Conservation (phyloP, 1,140 invertebrate species). For the Drosophila eugracilis region DNA sequence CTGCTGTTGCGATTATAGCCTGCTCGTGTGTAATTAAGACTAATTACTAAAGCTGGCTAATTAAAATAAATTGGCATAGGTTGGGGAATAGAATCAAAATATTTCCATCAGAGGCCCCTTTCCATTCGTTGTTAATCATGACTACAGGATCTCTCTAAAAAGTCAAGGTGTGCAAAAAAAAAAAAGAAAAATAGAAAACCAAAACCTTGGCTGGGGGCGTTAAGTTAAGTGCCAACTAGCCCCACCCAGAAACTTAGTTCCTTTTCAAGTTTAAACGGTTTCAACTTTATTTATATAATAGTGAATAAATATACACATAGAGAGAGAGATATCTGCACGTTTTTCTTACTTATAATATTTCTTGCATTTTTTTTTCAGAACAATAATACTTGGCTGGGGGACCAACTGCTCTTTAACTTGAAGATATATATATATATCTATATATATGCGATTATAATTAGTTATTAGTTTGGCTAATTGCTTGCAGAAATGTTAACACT, state of each 20-base stretch:
- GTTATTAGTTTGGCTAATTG: conserved; percentile 48
- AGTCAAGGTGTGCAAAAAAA: conserved; percentile 15
- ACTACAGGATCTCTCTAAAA: conserved; percentile 38
- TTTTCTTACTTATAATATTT: conserved; percentile 14
- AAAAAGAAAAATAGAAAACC: background rate
- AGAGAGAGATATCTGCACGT: conserved; percentile 25
- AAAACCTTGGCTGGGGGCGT: conserved; percentile 1
- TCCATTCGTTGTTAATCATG: conserved; percentile 50
- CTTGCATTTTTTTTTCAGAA: conserved; percentile 45
- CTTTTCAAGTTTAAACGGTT: conserved; percentile 30
- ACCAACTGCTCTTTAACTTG: conserved; percentile 56
- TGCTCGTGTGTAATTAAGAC: conserved; percentile 45
- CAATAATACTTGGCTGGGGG: conserved; percentile 33
- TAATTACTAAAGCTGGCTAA: conserved; percentile 52
- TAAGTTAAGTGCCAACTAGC: conserved; percentile 9
- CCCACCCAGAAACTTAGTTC: conserved; percentile 33
- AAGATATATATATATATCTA: conserved; percentile 10
- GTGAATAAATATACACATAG: conserved; percentile 24
- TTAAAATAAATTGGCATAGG: conserved; percentile 57
- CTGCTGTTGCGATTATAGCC: conserved; percentile 42
- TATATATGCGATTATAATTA: conserved; percentile 39
- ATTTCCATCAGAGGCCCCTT: conserved; percentile 34
- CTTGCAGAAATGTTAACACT: conserved; percentile 55
- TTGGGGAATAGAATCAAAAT: conserved; percentile 46
- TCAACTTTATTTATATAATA: conserved; percentile 56